Evolutionary conservation across 2,888 invertebrate genomes (phyloP).

Genomic region (Dolichomitus sp.): DNA sequence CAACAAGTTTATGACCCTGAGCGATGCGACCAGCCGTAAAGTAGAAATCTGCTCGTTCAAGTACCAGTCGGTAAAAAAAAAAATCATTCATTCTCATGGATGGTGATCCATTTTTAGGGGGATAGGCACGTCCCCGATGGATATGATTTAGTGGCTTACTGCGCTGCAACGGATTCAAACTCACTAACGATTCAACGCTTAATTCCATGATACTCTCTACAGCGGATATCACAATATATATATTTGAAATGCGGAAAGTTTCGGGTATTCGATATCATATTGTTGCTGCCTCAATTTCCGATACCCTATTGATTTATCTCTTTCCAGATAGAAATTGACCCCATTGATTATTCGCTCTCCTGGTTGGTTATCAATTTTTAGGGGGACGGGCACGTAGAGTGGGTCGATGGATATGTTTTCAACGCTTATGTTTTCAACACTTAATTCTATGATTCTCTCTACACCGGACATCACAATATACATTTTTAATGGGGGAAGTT

Average conservation of each 20-base stretch:
- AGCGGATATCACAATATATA: conserved; percentile 15
- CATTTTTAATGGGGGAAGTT: conserved; percentile 1
- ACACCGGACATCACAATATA: conserved; percentile 10
- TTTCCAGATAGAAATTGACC: neutral
- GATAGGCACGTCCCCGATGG: neutral
- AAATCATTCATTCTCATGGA: neutral
- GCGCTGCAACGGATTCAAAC: conserved; percentile 1
- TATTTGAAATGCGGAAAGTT: conserved; percentile 12
- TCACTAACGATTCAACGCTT: neutral
- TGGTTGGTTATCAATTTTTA: neutral
- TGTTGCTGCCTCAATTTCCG: conserved; percentile 4
- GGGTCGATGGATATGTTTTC: conserved; percentile 15
- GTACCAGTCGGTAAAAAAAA: neutral
- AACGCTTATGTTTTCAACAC: conserved; percentile 8
- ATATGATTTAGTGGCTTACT: neutral
- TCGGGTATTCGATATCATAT: neutral
- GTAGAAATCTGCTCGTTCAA: neutral
- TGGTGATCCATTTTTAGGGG: neutral
- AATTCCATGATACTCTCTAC: conserved; percentile 18
- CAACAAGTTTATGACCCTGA: neutral
- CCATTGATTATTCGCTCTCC: conserved; percentile 23
- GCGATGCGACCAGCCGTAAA: conserved; percentile 25
- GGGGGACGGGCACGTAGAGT: neutral
- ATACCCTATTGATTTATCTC: conserved; percentile 8
- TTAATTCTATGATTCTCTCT: conserved; percentile 19